Percentiles rank a stretch among this genome's conserved stretches.
These are phyloP conservation scores for Eudemis profundana DNA, from an alignment of 2,888 invertebrate species.

Conservation along the genomic window DNA sequence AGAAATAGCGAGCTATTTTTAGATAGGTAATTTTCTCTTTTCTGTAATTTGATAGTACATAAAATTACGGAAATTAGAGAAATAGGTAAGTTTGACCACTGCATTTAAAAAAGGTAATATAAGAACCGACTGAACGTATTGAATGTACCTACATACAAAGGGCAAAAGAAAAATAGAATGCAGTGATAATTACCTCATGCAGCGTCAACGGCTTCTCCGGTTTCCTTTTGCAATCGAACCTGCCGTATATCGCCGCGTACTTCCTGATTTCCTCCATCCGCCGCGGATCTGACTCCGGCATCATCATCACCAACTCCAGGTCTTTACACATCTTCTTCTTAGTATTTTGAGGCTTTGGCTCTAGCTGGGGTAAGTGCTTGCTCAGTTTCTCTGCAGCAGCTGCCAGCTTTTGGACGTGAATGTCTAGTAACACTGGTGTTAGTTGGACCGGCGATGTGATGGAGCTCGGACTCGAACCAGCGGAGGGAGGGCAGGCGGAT, in stretches of 20 bases:
- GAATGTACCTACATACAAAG: too few species aligned
- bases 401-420: slow-evolving; percentile 93
- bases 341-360: slow-evolving; percentile 95
- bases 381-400: slow-evolving; percentile 93
- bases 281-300: slow-evolving; percentile 94
- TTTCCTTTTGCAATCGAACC: slow-evolving; percentile 98
- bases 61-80: too few species aligned
- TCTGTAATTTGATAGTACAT: too few species aligned
- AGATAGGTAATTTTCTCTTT: too few species aligned
- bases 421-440: slow-evolving; percentile 92
- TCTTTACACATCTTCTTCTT: slow-evolving; percentile 97
- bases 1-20: too few species aligned
- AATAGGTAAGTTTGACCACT: too few species aligned
- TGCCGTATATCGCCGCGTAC: slow-evolving; percentile 98
- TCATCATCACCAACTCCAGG: slow-evolving; percentile 95
- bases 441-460: slow-evolving; percentile 87
- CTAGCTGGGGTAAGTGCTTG: slow-evolving; percentile 92
- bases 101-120: too few species aligned
- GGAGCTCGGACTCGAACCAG: slow-evolving; percentile 86
- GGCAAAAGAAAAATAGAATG: too few species aligned
- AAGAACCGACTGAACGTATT: too few species aligned
- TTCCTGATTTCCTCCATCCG: slow-evolving; percentile 97
- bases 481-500: slow-evolving; percentile 79
- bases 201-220: slow-evolving; percentile 98
- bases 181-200: slow-evolving; percentile 90